These are phyloP conservation scores for Hydrophis major DNA, from an alignment of 2,797 vertebrate genomes.

Conservation along the genomic window DNA sequence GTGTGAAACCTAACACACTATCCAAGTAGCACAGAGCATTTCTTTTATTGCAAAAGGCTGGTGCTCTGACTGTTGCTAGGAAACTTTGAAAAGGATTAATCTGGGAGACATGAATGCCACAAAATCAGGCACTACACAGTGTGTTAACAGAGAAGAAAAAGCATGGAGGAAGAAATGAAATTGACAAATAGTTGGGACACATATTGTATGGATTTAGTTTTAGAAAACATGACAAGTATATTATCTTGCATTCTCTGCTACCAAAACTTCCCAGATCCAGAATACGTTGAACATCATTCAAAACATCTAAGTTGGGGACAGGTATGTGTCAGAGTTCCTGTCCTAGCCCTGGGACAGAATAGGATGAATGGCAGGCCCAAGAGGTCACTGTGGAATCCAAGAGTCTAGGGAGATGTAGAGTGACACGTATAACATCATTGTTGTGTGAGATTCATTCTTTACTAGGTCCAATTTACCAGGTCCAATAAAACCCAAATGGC, in stretches of 20 bases:
- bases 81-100: slow-evolving; percentile 68
- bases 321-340: neutral
- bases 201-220: neutral
- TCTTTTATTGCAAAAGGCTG: slow-evolving; percentile 42
- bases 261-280: slow-evolving; percentile 33
- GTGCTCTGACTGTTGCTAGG: slow-evolving; percentile 66
- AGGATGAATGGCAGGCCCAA: neutral
- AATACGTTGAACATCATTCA: slow-evolving; percentile 46
- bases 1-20: slow-evolving; percentile 35
- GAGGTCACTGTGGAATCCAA: neutral
- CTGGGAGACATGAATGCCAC: slow-evolving; percentile 61
- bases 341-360: neutral
- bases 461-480: neutral
- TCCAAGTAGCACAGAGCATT: slow-evolving; percentile 38
- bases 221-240: neutral
- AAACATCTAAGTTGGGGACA: neutral
- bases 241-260: neutral
- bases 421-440: neutral
- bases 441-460: neutral
- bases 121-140: slow-evolving; percentile 58
- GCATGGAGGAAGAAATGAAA: slow-evolving; percentile 16
- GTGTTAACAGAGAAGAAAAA: slow-evolving; percentile 49
- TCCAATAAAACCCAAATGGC: neutral
- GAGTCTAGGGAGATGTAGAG: neutral
- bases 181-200: neutral